These are phyloP conservation scores for Prietella phreatophila DNA, from an alignment of 2,113 vertebrate genomes.

Conservation along the genomic window DNA sequence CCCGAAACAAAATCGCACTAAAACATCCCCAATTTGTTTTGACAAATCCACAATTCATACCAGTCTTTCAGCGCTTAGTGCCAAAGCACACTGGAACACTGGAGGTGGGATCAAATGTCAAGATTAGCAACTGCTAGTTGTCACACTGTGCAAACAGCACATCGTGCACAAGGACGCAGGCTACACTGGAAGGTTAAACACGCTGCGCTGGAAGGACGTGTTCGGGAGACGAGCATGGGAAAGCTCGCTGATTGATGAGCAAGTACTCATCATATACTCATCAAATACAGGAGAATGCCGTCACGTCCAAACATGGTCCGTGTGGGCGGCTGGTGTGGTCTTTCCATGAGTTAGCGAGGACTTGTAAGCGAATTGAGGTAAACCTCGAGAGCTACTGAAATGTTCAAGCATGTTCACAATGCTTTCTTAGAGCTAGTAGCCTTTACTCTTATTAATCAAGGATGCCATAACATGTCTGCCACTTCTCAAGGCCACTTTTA, in stretches of 20 bases:
- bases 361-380: constrained; percentile 8
- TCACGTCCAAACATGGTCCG: background rate
- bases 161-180: constrained; percentile 1
- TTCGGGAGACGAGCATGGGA: background rate
- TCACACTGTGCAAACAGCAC: constrained; percentile 9
- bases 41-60: constrained; percentile 19
- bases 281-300: background rate
- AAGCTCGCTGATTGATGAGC: background rate
- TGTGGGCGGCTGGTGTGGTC: background rate
- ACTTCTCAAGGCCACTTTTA: background rate
- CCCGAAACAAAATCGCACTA: background rate
- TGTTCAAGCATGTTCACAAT: background rate
- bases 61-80: constrained; percentile 2
- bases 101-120: constrained; percentile 18
- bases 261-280: no score
- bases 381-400: background rate
- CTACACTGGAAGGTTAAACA: constrained; percentile 8
- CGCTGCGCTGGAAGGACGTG: background rate
- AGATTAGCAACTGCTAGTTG: constrained; percentile 10
- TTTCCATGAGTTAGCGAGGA: background rate
- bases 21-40: constrained; percentile 13
- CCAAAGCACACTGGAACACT: background rate
- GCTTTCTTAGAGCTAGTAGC: background rate
- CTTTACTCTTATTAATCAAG: constrained; percentile 2
- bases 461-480: background rate